These are phyloP conservation scores for Halcyon leucocephala DNA, from an alignment of 2,797 vertebrate genomes.

Conservation along the genomic window DNA sequence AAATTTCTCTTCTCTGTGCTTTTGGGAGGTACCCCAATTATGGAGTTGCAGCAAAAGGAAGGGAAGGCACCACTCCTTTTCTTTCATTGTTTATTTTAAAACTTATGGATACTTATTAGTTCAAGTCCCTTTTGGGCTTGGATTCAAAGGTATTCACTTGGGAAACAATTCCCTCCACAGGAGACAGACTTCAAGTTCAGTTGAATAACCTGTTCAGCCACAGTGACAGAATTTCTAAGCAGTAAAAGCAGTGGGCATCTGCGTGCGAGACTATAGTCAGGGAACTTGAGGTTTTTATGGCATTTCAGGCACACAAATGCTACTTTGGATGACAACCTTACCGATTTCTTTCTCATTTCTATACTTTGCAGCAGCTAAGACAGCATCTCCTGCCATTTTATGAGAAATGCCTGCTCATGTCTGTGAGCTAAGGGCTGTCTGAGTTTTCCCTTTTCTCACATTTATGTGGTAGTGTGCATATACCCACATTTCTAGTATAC, in stretches of 20 bases:
- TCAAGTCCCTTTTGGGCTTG: neutral
- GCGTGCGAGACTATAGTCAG: neutral
- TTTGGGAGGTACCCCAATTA: neutral
- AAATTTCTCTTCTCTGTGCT: neutral
- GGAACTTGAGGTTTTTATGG: neutral
- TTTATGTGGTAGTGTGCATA: neutral
- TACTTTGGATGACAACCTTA: neutral
- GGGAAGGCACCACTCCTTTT: neutral
- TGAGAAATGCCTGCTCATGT: neutral
- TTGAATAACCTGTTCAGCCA: neutral
- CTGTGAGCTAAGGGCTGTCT: neutral
- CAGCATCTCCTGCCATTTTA: neutral
- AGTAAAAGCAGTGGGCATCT: neutral
- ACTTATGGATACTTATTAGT: neutral
- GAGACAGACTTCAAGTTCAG: neutral
- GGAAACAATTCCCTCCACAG: neutral
- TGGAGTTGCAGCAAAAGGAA: neutral
- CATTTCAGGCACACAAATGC: neutral
- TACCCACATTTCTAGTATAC: neutral
- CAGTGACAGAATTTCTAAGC: neutral
- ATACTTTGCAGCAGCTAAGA: neutral
- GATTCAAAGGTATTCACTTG: neutral
- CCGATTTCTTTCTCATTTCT: neutral
- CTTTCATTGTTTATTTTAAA: neutral
- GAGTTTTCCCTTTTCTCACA: neutral